These are phyloP conservation scores for Brachyalestes nurse DNA, from an alignment of 2,797 vertebrate genomes.

Conservation along the genomic window DNA sequence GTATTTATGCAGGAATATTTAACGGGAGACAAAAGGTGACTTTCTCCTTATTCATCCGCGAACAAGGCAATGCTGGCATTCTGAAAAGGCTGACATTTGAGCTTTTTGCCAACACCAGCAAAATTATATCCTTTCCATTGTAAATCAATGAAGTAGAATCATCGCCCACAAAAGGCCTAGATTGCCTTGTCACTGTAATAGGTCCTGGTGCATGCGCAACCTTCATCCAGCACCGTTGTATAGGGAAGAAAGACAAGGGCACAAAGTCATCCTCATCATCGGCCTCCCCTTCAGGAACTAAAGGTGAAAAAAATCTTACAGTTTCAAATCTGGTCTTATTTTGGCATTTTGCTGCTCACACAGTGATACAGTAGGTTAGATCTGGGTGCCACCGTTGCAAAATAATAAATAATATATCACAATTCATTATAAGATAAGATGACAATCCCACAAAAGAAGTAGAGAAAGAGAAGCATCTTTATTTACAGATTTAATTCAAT, in stretches of 20 bases:
- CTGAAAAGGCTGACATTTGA: constrained; percentile 92
- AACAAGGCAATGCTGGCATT: constrained; percentile 89
- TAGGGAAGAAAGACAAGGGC: constrained; percentile 65
- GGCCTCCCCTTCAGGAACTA: constrained; percentile 28
- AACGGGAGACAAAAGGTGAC: constrained; percentile 90
- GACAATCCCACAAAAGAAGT: background rate
- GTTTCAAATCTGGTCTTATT: background rate
- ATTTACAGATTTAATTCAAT: constrained; percentile 62
- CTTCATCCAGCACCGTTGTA: constrained; percentile 83
- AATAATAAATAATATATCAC: too few species aligned
- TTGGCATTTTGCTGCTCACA: background rate
- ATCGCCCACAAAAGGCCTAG: constrained; percentile 87
- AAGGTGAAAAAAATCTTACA: constrained; percentile 14
- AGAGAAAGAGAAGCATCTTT: constrained; percentile 43
- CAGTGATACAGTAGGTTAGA: background rate
- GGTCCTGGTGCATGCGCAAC: constrained; percentile 86
- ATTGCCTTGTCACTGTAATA: constrained; percentile 92
- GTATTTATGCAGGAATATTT: constrained; percentile 93
- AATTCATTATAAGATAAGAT: too few species aligned
- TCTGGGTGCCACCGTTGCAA: too few species aligned
- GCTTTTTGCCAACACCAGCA: constrained; percentile 91
- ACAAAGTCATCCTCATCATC: constrained; percentile 70
- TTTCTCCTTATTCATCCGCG: constrained; percentile 90
- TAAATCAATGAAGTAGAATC: constrained; percentile 93
- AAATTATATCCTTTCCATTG: constrained; percentile 92